Evolutionary conservation across 2,113 vertebrate species (phyloP).

Genomic region (Ptilorrhoa leucosticta): DNA sequence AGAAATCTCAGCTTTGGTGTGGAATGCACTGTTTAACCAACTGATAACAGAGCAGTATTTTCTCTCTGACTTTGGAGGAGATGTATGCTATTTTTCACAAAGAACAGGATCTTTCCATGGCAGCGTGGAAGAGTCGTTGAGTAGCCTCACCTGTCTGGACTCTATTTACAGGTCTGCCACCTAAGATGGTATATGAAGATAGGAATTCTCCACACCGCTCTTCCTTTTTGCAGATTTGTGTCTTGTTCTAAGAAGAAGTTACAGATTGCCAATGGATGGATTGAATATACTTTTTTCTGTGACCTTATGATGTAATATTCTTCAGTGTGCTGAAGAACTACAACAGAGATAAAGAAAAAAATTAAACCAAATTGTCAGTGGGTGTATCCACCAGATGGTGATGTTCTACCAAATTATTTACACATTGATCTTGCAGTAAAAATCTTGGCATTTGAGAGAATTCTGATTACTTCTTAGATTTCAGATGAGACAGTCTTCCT

Average conservation of each 20-base stretch:
- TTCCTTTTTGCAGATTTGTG: not conserved
- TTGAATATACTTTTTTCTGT: not conserved
- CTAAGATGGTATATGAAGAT: not conserved
- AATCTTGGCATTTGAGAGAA: not conserved
- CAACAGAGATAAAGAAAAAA: not conserved
- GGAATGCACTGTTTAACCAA: not conserved
- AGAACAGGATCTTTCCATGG: not conserved
- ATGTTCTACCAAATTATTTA: conserved; percentile 56
- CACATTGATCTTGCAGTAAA: not conserved
- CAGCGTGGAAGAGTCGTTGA: not conserved
- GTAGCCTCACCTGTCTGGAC: not conserved
- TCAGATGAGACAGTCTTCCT: not conserved
- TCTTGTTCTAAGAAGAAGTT: not conserved
- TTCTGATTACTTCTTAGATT: conserved; percentile 4
- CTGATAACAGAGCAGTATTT: not conserved
- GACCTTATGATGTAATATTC: not conserved
- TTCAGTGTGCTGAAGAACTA: not conserved
- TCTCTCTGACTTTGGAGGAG: not conserved
- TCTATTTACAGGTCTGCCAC: not conserved
- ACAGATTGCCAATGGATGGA: not conserved
- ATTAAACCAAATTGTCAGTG: not conserved
- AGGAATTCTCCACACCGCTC: not conserved
- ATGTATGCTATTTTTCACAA: not conserved
- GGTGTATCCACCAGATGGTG: conserved; percentile 59
- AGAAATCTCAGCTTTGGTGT: not conserved